Evolutionary conservation across 2,797 vertebrate genomes (phyloP).

Genomic region (Florisuga fusca): DNA sequence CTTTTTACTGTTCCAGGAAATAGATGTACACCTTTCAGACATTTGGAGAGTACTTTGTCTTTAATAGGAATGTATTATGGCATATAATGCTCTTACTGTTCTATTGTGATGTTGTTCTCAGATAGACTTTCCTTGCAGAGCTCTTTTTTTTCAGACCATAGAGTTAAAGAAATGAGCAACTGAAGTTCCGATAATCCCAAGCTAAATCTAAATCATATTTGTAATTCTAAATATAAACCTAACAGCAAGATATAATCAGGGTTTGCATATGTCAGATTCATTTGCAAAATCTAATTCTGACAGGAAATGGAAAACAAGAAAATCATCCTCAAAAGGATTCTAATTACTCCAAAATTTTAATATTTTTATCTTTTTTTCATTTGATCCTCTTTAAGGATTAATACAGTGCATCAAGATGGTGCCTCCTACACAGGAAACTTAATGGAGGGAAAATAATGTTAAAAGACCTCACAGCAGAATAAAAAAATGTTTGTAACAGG

Average conservation of each 20-base stretch:
- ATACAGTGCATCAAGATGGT: background rate
- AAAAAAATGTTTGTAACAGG: background rate
- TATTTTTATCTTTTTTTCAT: background rate
- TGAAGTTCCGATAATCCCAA: conserved; percentile 35
- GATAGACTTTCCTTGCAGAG: background rate
- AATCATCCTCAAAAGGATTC: background rate
- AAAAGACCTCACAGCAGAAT: conserved; percentile 3
- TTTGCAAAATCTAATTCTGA: conserved; percentile 32
- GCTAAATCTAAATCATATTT: background rate
- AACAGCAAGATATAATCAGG: background rate
- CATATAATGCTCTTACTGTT: background rate
- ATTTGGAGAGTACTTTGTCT: background rate
- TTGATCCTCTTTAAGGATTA: conserved; percentile 61
- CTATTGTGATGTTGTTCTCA: background rate
- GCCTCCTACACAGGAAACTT: conserved; percentile 9
- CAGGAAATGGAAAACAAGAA: conserved; percentile 34
- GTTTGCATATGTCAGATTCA: conserved; percentile 22
- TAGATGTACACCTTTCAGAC: background rate
- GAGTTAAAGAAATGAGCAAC: conserved; percentile 26
- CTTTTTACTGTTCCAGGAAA: background rate
- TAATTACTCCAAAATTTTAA: conserved; percentile 7
- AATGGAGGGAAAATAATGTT: background rate
- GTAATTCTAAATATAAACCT: conserved; percentile 22
- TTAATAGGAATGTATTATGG: background rate
- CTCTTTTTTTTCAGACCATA: background rate